A percentile compares a stretch with the other conserved stretches of the same genome.
These are phyloP conservation scores for Aselliscus stoliczkanus DNA, from an alignment of 2,797 vertebrate genomes.

Conservation along the genomic window DNA sequence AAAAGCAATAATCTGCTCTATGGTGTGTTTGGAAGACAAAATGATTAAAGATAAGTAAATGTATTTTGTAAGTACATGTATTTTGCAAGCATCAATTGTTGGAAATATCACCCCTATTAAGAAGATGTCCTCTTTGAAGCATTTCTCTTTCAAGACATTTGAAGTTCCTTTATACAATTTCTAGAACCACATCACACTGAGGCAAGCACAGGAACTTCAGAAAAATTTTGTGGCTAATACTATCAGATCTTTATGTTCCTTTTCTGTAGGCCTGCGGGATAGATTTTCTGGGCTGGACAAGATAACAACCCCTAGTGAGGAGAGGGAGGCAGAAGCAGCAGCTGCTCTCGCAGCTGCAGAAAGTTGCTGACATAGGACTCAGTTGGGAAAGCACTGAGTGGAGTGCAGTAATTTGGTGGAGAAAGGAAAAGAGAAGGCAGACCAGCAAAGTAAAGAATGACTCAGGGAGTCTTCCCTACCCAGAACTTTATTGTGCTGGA, in stretches of 20 bases:
- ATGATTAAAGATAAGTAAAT: neutral
- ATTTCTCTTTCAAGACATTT: neutral
- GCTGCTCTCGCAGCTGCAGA: conserved; percentile 69
- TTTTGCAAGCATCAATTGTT: neutral
- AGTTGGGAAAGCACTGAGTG: conserved; percentile 64
- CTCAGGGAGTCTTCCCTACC: conserved; percentile 56
- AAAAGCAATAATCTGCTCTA: neutral
- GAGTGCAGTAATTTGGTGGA: conserved; percentile 60
- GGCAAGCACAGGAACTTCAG: conserved; percentile 43
- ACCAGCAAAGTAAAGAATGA: conserved; percentile 55
- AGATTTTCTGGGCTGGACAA: conserved; percentile 53
- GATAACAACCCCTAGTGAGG: conserved; percentile 43
- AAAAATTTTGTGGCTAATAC: neutral
- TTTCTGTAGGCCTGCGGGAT: neutral
- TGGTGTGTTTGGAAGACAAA: neutral
- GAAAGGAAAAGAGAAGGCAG: conserved; percentile 47
- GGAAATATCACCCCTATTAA: neutral
- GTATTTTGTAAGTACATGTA: neutral
- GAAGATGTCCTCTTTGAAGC: neutral
- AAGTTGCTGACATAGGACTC: conserved; percentile 72
- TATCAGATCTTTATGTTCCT: neutral
- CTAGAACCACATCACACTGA: neutral
- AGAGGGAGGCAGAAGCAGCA: conserved; percentile 44
- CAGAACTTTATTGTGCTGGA: conserved; percentile 60
- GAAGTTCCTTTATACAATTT: conserved; percentile 24